Percentiles rank a stretch among this genome's conserved stretches.
Evolutionary conservation across 2,113 vertebrate species (phyloP).

Genomic region (Piaya cayana): DNA sequence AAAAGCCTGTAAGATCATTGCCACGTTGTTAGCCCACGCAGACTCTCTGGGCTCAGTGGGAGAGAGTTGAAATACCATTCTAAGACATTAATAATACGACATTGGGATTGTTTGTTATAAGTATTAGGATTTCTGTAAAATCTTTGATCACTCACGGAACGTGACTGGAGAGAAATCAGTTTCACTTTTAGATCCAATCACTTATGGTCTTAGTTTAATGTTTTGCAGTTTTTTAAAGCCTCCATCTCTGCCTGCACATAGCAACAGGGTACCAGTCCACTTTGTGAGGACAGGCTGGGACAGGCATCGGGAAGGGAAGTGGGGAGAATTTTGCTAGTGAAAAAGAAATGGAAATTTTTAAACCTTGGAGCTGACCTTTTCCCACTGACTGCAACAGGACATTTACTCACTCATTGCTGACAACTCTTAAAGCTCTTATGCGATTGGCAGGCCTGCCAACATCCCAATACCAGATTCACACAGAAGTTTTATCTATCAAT

Average conservation of each 20-base stretch:
- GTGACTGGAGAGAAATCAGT: background rate
- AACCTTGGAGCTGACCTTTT: background rate
- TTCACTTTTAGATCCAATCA: background rate
- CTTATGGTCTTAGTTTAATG: background rate
- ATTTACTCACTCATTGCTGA: background rate
- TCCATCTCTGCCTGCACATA: background rate
- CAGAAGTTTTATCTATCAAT: background rate
- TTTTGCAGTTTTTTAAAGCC: background rate
- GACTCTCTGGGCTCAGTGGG: background rate
- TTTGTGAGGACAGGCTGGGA: background rate
- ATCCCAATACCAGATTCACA: background rate
- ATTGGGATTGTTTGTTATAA: background rate
- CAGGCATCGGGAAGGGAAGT: background rate
- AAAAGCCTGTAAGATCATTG: rapidly evolving
- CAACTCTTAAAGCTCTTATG: background rate
- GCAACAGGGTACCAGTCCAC: background rate
- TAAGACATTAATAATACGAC: rapidly evolving
- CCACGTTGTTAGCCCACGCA: rapidly evolving
- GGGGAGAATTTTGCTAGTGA: background rate
- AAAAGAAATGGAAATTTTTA: background rate
- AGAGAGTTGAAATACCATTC: background rate
- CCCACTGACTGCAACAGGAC: background rate
- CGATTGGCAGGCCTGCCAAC: background rate
- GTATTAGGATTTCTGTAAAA: background rate
- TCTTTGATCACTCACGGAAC: background rate